Percentiles rank a stretch among this genome's conserved stretches.
phyloP scores from a whole-genome alignment of 2,797 vertebrate genomes.

The Champsocephalus esox region DNA sequence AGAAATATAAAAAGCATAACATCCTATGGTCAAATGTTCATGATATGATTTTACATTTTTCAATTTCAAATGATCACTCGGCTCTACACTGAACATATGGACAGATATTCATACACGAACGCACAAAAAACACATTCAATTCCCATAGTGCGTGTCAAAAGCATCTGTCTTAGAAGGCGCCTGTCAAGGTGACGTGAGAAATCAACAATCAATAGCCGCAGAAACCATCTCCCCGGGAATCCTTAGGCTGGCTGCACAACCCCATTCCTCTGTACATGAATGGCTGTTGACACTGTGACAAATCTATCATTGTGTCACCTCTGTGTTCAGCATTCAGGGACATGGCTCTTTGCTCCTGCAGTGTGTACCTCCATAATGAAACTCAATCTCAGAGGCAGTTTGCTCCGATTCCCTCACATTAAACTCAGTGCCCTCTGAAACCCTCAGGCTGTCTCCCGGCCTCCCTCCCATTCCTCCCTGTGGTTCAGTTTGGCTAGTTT shows the following conservation, averaged over 20 bases:
- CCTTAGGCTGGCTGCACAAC: conserved; percentile 9
- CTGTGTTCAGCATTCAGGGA: conserved; percentile 14
- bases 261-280: conserved; percentile 59
- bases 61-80: not conserved
- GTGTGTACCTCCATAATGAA: conserved; percentile 49
- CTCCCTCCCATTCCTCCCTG: conserved; percentile 19
- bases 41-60: not conserved
- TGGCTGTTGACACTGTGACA: conserved; percentile 31
- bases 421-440: conserved; percentile 22
- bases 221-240: conserved; percentile 17
- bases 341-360: conserved; percentile 20
- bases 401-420: conserved; percentile 33
- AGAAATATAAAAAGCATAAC: not conserved
- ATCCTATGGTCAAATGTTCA: not conserved
- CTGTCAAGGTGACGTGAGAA: conserved; percentile 39
- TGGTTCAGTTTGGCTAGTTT: conserved; percentile 36
- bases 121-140: not conserved
- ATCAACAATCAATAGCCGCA: conserved; percentile 40
- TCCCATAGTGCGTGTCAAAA: conserved; percentile 12
- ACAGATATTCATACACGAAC: not conserved
- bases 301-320: conserved; percentile 41
- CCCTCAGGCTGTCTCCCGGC: conserved; percentile 17
- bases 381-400: conserved; percentile 49
- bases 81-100: not conserved
- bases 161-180: conserved; percentile 4